Evolutionary conservation across 2,797 vertebrate species (phyloP).

Genomic region (Rhinogobio ventralis): DNA sequence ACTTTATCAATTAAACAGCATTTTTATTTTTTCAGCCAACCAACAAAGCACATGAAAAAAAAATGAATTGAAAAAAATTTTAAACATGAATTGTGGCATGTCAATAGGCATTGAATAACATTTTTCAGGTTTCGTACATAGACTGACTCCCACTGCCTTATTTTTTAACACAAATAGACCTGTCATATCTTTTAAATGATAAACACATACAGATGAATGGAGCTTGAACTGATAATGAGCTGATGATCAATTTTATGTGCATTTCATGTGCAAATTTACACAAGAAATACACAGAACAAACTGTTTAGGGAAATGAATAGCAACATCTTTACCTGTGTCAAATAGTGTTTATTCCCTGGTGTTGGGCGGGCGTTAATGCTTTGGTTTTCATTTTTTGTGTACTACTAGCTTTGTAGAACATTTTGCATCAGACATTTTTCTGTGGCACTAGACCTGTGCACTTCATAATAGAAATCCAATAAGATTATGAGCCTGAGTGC

Average conservation of each 20-base stretch:
- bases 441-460: constrained; percentile 32
- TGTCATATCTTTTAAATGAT: constrained; percentile 8
- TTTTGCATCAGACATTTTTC: constrained; percentile 35
- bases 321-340: background rate
- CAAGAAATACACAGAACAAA: background rate
- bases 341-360: background rate
- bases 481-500: background rate
- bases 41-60: background rate
- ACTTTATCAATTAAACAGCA: background rate
- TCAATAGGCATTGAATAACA: background rate
- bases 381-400: constrained; percentile 42
- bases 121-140: background rate
- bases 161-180: constrained; percentile 60
- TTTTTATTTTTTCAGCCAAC: background rate
- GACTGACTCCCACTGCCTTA: constrained; percentile 14
- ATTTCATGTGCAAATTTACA: background rate
- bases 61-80: too few species aligned
- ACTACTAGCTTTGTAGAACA: constrained; percentile 43
- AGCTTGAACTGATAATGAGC: background rate
- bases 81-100: background rate
- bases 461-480: background rate
- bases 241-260: background rate
- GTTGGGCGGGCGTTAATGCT: constrained; percentile 18
- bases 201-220: background rate
- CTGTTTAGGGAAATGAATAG: background rate